Evolutionary conservation across 92 coral and sea anemone species (phyloP).

Genomic region (Epizoanthus scotinus): DNA sequence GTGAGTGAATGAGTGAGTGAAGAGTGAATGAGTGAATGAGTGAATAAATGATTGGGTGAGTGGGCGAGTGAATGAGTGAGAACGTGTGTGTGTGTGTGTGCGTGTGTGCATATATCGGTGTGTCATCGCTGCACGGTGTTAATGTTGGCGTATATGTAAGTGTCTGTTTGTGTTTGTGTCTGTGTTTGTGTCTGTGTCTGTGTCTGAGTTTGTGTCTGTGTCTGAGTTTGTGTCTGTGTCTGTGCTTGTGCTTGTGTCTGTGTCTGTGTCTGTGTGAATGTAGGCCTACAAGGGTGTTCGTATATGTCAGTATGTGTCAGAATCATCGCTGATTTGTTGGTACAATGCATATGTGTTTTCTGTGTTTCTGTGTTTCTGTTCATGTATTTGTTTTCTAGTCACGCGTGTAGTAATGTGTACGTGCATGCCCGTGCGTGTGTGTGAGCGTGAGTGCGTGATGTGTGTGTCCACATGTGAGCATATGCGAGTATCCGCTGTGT

Average conservation of each 20-base stretch:
- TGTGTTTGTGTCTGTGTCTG: background rate
- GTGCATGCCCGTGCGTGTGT: background rate
- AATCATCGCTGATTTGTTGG: background rate
- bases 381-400: background rate
- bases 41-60: background rate
- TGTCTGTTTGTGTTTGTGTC: background rate
- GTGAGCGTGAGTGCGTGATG: background rate
- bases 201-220: background rate
- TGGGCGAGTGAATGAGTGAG: background rate
- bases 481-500: background rate
- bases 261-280: background rate
- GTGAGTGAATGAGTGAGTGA: background rate
- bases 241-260: background rate
- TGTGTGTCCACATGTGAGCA: background rate
- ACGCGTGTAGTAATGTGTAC: background rate
- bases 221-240: background rate
- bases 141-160: background rate
- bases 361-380: background rate
- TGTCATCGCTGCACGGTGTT: background rate
- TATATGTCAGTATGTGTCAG: background rate
- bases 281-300: background rate
- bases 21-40: background rate
- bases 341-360: background rate
- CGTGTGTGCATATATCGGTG: background rate
- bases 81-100: background rate